phyloP scores from a whole-genome alignment of 2,797 vertebrate genomes.

The Manis crassicaudata region DNA sequence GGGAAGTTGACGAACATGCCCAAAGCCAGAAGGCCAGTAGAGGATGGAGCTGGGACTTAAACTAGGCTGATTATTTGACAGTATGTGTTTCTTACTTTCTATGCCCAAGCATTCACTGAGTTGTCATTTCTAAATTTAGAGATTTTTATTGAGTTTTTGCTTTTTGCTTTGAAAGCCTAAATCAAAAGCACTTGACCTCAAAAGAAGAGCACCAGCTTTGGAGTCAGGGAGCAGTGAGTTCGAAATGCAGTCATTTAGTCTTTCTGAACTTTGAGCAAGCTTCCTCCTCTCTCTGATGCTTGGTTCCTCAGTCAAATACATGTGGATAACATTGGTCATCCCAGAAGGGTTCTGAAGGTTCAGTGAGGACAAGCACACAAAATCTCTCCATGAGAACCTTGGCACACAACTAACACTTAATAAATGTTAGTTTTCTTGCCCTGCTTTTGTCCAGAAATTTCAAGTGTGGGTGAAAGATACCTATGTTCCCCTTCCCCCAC shows the following conservation, averaged over 20 bases:
- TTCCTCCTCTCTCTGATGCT: not conserved
- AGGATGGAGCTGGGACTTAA: not conserved
- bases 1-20: not conserved
- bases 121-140: not conserved
- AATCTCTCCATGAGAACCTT: not conserved
- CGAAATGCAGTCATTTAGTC: not conserved
- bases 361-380: not conserved
- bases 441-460: slow-evolving; percentile 31
- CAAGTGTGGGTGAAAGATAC: not conserved
- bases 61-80: not conserved
- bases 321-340: not conserved
- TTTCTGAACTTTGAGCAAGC: not conserved
- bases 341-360: not conserved
- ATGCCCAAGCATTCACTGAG: not conserved
- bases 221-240: not conserved
- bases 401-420: not conserved
- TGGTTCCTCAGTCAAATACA: not conserved
- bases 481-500: not conserved
- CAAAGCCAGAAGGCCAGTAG: not conserved
- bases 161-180: slow-evolving; percentile 14
- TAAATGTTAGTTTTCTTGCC: not conserved
- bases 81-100: not conserved
- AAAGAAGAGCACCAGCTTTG: not conserved
- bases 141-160: not conserved
- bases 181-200: not conserved